Evolutionary conservation across 2,797 vertebrate genomes (phyloP).

Genomic region (Spinus pinus): DNA sequence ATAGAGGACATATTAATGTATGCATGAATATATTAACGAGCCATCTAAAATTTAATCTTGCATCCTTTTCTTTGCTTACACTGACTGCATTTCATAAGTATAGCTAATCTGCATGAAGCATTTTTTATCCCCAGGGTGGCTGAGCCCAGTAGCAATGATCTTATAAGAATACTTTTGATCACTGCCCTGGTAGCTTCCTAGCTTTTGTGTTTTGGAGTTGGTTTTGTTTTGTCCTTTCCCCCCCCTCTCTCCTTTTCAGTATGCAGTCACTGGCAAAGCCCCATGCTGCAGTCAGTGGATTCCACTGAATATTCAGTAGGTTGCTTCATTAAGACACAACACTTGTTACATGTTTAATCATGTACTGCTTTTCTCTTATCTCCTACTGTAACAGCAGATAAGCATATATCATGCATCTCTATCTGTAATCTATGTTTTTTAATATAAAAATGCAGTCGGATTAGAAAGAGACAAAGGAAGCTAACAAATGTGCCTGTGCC

Average conservation of each 20-base stretch:
- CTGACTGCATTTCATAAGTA: not conserved
- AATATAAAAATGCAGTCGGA: not conserved
- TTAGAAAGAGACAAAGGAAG: slow-evolving; percentile 8
- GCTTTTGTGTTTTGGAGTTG: not conserved
- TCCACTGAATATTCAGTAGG: slow-evolving; percentile 49
- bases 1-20: slow-evolving; percentile 34
- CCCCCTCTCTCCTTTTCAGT: not conserved
- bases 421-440: not conserved
- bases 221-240: not conserved
- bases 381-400: not conserved
- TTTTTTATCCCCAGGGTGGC: not conserved
- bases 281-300: not conserved
- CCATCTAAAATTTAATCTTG: slow-evolving; percentile 31
- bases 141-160: not conserved
- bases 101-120: not conserved
- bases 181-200: not conserved
- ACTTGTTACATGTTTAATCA: slow-evolving; percentile 44
- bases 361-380: slow-evolving; percentile 26
- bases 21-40: slow-evolving; percentile 15
- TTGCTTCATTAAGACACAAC: slow-evolving; percentile 32
- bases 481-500: not conserved
- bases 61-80: not conserved
- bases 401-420: not conserved
- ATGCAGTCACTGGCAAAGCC: slow-evolving; percentile 12
- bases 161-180: slow-evolving; percentile 5